Percentiles rank a stretch among this genome's conserved stretches.
These are phyloP conservation scores for Channa striata DNA, from an alignment of 2,797 vertebrate genomes.

Conservation along the genomic window DNA sequence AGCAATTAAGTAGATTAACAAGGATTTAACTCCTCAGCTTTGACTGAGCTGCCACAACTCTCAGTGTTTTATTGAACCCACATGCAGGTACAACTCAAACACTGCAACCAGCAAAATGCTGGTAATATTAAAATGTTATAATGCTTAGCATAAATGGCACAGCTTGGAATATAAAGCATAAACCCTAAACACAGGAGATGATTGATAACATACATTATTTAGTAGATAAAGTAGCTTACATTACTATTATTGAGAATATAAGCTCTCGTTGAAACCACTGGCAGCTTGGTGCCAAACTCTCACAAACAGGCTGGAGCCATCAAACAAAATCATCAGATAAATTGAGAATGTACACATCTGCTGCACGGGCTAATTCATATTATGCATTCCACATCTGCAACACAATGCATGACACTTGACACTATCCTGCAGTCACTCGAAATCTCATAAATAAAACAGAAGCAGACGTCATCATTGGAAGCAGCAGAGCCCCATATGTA, in stretches of 20 bases:
- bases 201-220: conserved; percentile 38
- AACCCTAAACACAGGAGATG: conserved; percentile 36
- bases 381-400: conserved; percentile 54
- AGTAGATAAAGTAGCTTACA: conserved; percentile 23
- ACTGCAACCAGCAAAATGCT: conserved; percentile 25
- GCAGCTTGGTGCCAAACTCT: conserved; percentile 23
- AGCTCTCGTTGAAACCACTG: conserved; percentile 8
- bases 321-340: conserved; percentile 10
- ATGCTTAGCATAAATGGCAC: neutral
- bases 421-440: conserved; percentile 32
- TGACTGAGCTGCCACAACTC: conserved; percentile 26
- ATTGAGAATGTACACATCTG: conserved; percentile 23
- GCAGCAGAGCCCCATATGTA: conserved; percentile 59
- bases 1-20: conserved; percentile 25
- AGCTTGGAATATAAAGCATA: conserved; percentile 23
- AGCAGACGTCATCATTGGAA: conserved; percentile 66
- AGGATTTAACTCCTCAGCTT: conserved; percentile 22
- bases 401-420: conserved; percentile 54
- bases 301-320: neutral
- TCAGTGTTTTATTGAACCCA: conserved; percentile 9
- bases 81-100: conserved; percentile 18
- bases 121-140: conserved; percentile 35
- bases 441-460: conserved; percentile 69
- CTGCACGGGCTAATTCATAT: conserved; percentile 39
- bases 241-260: neutral